Evolutionary conservation across 2,888 invertebrate species (phyloP).

Genomic region (Torymus tubicola): DNA sequence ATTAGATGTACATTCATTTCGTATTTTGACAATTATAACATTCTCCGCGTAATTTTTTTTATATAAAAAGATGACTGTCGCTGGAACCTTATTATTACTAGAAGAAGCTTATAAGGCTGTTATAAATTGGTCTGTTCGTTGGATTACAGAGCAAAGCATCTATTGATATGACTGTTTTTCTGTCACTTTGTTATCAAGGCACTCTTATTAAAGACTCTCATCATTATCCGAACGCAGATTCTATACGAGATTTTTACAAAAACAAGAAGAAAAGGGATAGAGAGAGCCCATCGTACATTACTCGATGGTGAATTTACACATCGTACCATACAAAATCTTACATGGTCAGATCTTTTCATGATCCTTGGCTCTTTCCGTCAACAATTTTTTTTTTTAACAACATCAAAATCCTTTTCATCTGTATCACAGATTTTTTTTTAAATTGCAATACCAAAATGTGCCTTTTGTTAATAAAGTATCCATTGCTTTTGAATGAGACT

Average conservation of each 20-base stretch:
- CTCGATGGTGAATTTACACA: slow-evolving; percentile 39
- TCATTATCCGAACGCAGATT: slow-evolving; percentile 50
- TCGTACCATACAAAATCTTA: slow-evolving; percentile 31
- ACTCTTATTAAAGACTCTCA: slow-evolving; percentile 54
- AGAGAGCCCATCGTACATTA: slow-evolving; percentile 50
- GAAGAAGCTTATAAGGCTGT: slow-evolving; percentile 45
- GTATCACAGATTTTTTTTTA: slow-evolving; percentile 47
- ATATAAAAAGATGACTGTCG: slow-evolving; percentile 42
- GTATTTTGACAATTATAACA: slow-evolving; percentile 41
- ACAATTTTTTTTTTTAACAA: slow-evolving; percentile 34
- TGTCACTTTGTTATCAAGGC: slow-evolving; percentile 54
- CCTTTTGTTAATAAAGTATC: slow-evolving; percentile 17
- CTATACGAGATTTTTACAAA: slow-evolving; percentile 34
- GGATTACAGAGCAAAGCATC: slow-evolving; percentile 52
- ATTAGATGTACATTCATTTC: slow-evolving; percentile 49
- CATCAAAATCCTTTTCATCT: slow-evolving; percentile 31
- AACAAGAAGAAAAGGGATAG: slow-evolving; percentile 41
- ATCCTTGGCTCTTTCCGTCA: slow-evolving; percentile 30
- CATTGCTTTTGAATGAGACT: slow-evolving; percentile 26
- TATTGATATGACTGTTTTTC: slow-evolving; percentile 50
- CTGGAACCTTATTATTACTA: slow-evolving; percentile 42
- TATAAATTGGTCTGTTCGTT: slow-evolving; percentile 54
- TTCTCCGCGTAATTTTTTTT: slow-evolving; percentile 33
- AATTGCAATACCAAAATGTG: slow-evolving; percentile 40
- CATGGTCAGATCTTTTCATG: slow-evolving; percentile 33